A percentile compares a stretch with the other conserved stretches of the same genome.
Evolutionary conservation across 2,113 vertebrate genomes (phyloP).

Genomic region (Nesoenas mayeri): DNA sequence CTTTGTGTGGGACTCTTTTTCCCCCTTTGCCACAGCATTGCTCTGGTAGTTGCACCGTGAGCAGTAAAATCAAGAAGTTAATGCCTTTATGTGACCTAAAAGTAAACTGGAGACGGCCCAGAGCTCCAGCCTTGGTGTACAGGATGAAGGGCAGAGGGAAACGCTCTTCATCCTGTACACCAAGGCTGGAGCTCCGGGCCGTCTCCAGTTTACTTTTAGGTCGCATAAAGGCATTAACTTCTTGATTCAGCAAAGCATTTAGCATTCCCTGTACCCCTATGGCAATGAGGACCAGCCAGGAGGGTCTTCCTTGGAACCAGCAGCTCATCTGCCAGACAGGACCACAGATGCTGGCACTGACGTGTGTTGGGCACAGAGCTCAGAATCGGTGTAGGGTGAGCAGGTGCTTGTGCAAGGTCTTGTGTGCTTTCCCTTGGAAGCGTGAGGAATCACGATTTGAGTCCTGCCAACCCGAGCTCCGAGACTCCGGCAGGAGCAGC

Average conservation of each 20-base stretch:
- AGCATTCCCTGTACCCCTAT: neutral
- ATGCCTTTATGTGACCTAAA: neutral
- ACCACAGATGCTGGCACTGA: neutral
- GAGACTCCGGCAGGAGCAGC: accelerated
- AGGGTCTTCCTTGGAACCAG: neutral
- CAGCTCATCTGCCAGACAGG: neutral
- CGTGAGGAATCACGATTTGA: accelerated
- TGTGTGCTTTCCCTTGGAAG: accelerated
- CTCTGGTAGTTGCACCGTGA: accelerated
- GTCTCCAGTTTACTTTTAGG: neutral
- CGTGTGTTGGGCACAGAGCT: neutral
- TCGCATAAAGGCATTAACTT: neutral
- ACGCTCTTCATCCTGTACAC: accelerated
- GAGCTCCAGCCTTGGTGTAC: neutral
- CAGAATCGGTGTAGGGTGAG: neutral
- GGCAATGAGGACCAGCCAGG: neutral
- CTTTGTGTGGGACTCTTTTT: accelerated
- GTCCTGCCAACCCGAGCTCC: accelerated
- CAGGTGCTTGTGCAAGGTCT: neutral
- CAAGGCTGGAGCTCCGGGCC: neutral
- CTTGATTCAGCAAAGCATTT: neutral
- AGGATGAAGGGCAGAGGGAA: too few relatives aligned
- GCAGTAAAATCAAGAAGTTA: neutral
- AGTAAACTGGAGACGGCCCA: neutral
- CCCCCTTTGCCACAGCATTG: neutral